Percentiles rank a stretch among this genome's conserved stretches.
phyloP scores from a whole-genome alignment of 2,113 vertebrate species.

The Oxygymnocypris stewartii region DNA sequence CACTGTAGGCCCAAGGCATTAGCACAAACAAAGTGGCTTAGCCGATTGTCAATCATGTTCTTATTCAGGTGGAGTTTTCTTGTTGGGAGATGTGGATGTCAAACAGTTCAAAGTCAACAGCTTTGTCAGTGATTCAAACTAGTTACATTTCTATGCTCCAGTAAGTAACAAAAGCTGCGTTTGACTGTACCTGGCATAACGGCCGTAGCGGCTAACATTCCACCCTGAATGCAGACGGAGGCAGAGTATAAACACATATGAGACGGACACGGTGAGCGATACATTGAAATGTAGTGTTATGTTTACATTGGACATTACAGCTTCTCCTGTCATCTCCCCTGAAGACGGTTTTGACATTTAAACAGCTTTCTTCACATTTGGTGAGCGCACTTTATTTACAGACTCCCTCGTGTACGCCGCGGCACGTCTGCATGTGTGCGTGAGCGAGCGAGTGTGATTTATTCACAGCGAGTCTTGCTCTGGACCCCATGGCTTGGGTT shows the following conservation, averaged over 20 bases:
- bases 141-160: background rate
- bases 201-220: background rate
- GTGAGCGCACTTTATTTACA: conserved; percentile 67
- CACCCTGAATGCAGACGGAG: background rate
- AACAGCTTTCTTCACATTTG: conserved; percentile 73
- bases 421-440: conserved; percentile 10
- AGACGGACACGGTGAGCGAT: background rate
- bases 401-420: conserved; percentile 42
- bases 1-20: conserved; percentile 64
- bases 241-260: background rate
- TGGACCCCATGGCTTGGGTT: conserved; percentile 33
- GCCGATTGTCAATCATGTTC: conserved; percentile 64
- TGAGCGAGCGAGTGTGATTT: conserved; percentile 35
- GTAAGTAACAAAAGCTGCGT: conserved; percentile 1
- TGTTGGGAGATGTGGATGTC: conserved; percentile 62
- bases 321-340: conserved; percentile 53
- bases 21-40: conserved; percentile 61
- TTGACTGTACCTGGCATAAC: background rate
- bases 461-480: conserved; percentile 26
- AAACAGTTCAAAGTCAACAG: conserved; percentile 30
- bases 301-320: conserved; percentile 38
- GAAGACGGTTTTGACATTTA: conserved; percentile 73
- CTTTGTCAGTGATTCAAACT: conserved; percentile 34
- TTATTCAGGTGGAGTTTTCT: conserved; percentile 61
- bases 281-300: background rate